Conservation (phyloP, 1,140 invertebrate species). For the Cotesia chilonis region DNA sequence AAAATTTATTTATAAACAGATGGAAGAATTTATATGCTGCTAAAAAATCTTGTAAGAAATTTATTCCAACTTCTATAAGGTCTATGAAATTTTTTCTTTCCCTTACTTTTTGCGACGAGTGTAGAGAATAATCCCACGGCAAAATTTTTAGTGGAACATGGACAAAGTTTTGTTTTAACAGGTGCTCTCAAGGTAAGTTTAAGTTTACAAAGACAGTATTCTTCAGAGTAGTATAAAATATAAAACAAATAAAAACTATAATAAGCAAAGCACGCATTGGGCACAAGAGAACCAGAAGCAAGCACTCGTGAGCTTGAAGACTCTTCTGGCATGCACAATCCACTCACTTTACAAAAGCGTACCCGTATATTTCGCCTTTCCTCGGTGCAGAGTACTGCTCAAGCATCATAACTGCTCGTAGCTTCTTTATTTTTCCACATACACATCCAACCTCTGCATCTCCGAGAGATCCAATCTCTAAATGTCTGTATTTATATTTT, state of each 20-base stretch:
- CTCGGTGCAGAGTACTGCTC: not conserved
- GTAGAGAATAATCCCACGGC: too few relatives aligned
- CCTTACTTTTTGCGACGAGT: too few relatives aligned
- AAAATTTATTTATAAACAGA: too few relatives aligned
- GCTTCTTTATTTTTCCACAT: not conserved
- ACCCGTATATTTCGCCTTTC: constrained; percentile 36
- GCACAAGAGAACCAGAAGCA: constrained; percentile 11
- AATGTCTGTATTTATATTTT: too few relatives aligned
- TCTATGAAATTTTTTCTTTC: too few relatives aligned
- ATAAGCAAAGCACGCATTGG: not conserved
- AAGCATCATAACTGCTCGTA: too few relatives aligned
- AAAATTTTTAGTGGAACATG: not conserved
- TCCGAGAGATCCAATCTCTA: too few relatives aligned
- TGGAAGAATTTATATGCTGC: too few relatives aligned
- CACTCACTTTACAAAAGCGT: constrained; percentile 24
- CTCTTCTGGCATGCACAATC: constrained; percentile 30
- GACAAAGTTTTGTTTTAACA: constrained; percentile 28
- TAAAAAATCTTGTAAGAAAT: too few relatives aligned
- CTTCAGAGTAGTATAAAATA: too few relatives aligned
- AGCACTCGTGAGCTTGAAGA: constrained; percentile 28
- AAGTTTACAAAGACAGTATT: not conserved
- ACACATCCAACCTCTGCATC: not conserved
- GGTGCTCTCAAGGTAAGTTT: constrained; percentile 21
- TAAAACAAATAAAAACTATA: too few relatives aligned
- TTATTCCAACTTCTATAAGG: too few relatives aligned